Evolutionary conservation across 2,888 invertebrate species (phyloP).

Genomic region (Dynastes maya): DNA sequence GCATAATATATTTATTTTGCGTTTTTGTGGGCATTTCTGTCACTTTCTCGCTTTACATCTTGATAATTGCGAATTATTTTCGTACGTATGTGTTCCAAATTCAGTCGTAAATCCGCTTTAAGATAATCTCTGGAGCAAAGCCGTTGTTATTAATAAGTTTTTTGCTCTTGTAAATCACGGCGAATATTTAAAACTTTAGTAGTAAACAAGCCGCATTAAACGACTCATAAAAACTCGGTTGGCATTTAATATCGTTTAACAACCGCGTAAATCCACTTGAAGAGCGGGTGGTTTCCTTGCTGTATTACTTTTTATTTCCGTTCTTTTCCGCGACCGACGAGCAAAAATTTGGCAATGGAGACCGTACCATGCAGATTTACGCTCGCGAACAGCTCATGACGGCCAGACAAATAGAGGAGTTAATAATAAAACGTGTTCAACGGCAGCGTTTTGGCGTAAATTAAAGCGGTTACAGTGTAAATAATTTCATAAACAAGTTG

Average conservation of each 20-base stretch:
- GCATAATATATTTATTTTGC: too few species aligned
- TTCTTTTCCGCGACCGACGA: constrained; percentile 25
- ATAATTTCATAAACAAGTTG: constrained; percentile 52
- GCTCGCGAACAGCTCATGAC: neutral
- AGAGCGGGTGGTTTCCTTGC: constrained; percentile 15
- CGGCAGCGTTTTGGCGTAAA: constrained; percentile 3
- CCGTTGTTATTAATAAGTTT: constrained; percentile 17
- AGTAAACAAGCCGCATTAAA: constrained; percentile 24
- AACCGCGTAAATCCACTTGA: constrained; percentile 40
- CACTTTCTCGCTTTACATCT: too few species aligned
- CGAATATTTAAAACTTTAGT: constrained; percentile 19
- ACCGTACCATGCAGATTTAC: constrained; percentile 1
- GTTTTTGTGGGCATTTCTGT: too few species aligned
- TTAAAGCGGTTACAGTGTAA: constrained; percentile 22
- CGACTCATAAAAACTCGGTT: constrained; percentile 32
- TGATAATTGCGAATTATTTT: too few species aligned
- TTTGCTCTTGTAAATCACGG: constrained; percentile 29
- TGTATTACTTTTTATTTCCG: constrained; percentile 21
- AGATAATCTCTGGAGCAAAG: constrained; percentile 14
- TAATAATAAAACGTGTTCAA: constrained; percentile 39
- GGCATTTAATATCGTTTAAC: constrained; percentile 45
- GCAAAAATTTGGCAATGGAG: constrained; percentile 23
- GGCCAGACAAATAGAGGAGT: constrained; percentile 41
- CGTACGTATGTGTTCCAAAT: neutral
- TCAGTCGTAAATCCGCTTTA: neutral